phyloP scores from a whole-genome alignment of 1,140 invertebrate genomes.

The Goniozus legneri region DNA sequence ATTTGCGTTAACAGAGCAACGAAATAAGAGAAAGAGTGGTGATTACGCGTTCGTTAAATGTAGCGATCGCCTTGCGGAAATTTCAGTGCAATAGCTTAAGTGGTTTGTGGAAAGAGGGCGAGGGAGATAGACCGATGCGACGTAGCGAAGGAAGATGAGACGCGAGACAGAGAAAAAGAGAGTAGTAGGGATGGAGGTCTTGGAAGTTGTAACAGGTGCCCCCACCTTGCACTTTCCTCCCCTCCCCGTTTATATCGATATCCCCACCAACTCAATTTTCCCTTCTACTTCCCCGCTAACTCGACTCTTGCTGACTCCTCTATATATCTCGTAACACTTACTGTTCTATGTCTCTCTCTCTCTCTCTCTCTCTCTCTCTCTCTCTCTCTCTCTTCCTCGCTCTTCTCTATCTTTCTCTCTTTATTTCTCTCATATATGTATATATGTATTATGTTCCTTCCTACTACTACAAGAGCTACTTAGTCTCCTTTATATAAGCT shows the following conservation, averaged over 20 bases:
- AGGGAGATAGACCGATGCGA: background rate
- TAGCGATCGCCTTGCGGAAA: constrained; percentile 13
- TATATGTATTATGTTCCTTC: too few relatives aligned
- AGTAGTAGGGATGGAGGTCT: constrained; percentile 16
- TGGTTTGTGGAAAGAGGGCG: constrained; percentile 18
- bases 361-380: constrained; percentile 1
- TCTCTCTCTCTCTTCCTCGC: background rate
- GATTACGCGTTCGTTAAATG: too few relatives aligned
- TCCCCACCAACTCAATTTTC: background rate
- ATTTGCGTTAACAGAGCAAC: too few relatives aligned
- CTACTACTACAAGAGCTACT: constrained; percentile 10
- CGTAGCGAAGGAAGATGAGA: constrained; percentile 7
- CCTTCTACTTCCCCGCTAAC: background rate
- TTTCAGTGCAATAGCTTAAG: constrained; percentile 29
- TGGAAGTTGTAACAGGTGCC: constrained; percentile 41
- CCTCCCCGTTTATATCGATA: background rate
- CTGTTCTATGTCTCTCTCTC: too few relatives aligned
- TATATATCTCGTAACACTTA: too few relatives aligned
- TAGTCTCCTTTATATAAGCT: constrained; percentile 26
- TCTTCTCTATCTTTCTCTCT: too few relatives aligned
- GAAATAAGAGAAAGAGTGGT: too few relatives aligned
- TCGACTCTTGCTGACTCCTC: too few relatives aligned
- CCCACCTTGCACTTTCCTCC: constrained; percentile 18
- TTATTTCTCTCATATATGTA: constrained; percentile 5
- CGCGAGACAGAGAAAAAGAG: constrained; percentile 8